These are phyloP conservation scores for Pseudococcus longispinus DNA, from an alignment of 2,888 invertebrate species.

Conservation along the genomic window DNA sequence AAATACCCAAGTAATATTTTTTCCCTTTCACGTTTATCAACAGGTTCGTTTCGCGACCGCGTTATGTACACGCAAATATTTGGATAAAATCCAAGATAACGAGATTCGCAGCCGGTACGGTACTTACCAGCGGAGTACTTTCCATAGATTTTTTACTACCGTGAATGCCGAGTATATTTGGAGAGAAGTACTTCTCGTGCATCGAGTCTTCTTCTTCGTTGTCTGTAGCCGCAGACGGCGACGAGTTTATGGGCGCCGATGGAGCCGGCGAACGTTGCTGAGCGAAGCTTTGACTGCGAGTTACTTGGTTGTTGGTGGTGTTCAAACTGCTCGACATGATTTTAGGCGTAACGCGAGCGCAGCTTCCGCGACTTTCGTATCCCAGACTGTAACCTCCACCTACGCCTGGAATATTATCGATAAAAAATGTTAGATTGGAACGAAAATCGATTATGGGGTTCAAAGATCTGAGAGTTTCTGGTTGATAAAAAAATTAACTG, in stretches of 20 bases:
- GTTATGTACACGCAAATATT: background rate
- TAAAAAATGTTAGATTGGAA: background rate
- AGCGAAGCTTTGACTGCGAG: constrained; percentile 60
- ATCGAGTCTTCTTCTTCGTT: constrained; percentile 75
- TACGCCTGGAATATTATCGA: constrained; percentile 58
- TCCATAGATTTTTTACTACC: constrained; percentile 69
- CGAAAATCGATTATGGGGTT: background rate
- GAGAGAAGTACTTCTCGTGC: constrained; percentile 77
- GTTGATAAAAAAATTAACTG: too few relatives aligned
- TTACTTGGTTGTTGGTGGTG: constrained; percentile 58
- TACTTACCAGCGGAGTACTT: constrained; percentile 67
- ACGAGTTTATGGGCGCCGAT: constrained; percentile 35
- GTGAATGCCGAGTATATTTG: constrained; percentile 59
- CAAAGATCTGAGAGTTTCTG: background rate
- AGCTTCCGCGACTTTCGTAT: constrained; percentile 60
- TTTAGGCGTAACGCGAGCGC: constrained; percentile 59
- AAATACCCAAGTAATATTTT: background rate
- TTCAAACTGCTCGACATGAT: constrained; percentile 59
- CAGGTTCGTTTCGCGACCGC: background rate
- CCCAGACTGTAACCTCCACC: constrained; percentile 61
- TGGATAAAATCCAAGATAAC: constrained; percentile 1
- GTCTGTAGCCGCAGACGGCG: constrained; percentile 58
- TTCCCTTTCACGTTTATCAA: background rate
- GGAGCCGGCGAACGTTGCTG: constrained; percentile 58
- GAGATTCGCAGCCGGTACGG: constrained; percentile 7